Evolutionary conservation across 2,888 invertebrate genomes (phyloP).

Genomic region (Halictus ligatus): DNA sequence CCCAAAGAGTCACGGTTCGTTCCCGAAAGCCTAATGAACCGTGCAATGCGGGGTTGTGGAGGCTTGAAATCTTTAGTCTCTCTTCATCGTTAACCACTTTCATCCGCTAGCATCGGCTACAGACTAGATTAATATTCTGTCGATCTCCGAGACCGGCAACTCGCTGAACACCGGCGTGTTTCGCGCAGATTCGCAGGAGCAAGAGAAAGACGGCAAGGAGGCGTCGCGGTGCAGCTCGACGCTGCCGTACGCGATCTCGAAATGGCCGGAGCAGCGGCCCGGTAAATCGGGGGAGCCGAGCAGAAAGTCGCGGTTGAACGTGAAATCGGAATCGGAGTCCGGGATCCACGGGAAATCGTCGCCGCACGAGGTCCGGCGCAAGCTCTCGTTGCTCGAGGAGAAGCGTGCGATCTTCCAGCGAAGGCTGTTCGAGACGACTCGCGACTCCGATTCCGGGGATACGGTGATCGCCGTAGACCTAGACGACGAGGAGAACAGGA

Average conservation of each 20-base stretch:
- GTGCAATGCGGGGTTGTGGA: too few relatives aligned
- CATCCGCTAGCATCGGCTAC: neutral
- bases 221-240: conserved; percentile 82
- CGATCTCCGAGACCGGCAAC: neutral
- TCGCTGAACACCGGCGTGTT: conserved; percentile 16
- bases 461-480: conserved; percentile 74
- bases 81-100: neutral
- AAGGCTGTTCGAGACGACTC: conserved; percentile 74
- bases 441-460: conserved; percentile 72
- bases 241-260: conserved; percentile 86
- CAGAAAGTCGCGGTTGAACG: conserved; percentile 62
- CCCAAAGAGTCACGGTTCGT: too few relatives aligned
- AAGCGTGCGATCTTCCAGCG: conserved; percentile 80
- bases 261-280: conserved; percentile 82
- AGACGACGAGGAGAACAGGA: conserved; percentile 61
- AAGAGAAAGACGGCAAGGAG: conserved; percentile 22
- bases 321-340: conserved; percentile 74
- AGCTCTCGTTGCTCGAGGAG: conserved; percentile 78
- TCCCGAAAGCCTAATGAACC: too few relatives aligned
- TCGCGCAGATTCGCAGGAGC: conserved; percentile 50
- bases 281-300: conserved; percentile 14
- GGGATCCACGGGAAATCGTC: conserved; percentile 66
- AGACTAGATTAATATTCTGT: neutral
- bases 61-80: neutral
- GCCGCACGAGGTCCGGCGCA: conserved; percentile 75